phyloP scores from a whole-genome alignment of 2,888 invertebrate species.

The Eledone cirrhosa region DNA sequence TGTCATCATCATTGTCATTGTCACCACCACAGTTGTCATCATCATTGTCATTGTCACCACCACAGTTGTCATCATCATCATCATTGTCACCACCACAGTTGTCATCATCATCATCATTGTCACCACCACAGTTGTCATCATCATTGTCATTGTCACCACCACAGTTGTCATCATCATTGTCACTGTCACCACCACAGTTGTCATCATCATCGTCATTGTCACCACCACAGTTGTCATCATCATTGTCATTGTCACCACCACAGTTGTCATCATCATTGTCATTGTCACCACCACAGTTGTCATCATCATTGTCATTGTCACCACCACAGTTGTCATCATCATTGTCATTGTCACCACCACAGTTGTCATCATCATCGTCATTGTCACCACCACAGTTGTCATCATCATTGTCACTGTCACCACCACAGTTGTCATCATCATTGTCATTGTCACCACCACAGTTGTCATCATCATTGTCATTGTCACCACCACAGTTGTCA shows the following conservation, averaged over 20 bases:
- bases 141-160: too few relatives aligned
- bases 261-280: too few relatives aligned
- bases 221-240: too few relatives aligned
- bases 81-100: neutral
- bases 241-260: too few relatives aligned
- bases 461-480: neutral
- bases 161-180: too few relatives aligned
- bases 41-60: neutral
- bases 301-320: too few relatives aligned
- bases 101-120: neutral
- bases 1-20: neutral
- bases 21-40: neutral
- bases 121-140: constrained; percentile 1
- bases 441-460: neutral
- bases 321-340: neutral
- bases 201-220: too few relatives aligned
- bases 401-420: neutral
- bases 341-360: neutral
- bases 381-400: neutral
- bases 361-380: neutral
- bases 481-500: neutral
- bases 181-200: too few relatives aligned
- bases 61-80: neutral
- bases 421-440: neutral
- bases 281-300: too few relatives aligned